Conservation (phyloP, 2,888 invertebrate species). For the Eupsilia transversa region DNA sequence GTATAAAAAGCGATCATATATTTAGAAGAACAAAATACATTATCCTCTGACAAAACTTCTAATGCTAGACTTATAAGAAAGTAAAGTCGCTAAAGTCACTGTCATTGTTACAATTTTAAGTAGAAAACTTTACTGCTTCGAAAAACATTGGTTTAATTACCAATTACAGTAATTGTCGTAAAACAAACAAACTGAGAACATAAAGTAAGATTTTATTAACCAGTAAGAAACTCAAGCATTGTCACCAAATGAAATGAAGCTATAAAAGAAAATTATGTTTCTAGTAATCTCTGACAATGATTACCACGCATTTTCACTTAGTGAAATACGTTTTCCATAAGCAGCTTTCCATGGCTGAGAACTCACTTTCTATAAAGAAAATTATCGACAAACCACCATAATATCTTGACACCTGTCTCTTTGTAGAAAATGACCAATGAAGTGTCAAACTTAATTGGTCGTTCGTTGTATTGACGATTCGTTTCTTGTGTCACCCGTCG, state of each 20-base stretch:
- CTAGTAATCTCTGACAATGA: slow-evolving; percentile 60
- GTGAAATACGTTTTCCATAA: slow-evolving; percentile 82
- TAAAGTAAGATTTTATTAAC: slow-evolving; percentile 3
- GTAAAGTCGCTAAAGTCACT: too few species aligned
- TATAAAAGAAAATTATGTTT: slow-evolving; percentile 40
- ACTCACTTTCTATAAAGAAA: slow-evolving; percentile 81
- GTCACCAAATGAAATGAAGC: slow-evolving; percentile 30
- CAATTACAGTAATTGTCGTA: not conserved
- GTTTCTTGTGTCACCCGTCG: slow-evolving; percentile 75
- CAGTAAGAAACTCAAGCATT: slow-evolving; percentile 24
- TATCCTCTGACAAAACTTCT: not conserved
- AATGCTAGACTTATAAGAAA: not conserved
- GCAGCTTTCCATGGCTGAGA: slow-evolving; percentile 76
- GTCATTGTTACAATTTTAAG: not conserved
- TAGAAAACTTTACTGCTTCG: not conserved
- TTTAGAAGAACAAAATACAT: not conserved
- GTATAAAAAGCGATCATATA: not conserved
- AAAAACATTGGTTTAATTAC: slow-evolving; percentile 6
- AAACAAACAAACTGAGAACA: slow-evolving; percentile 23
- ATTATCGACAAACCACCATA: slow-evolving; percentile 69
- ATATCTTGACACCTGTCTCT: slow-evolving; percentile 58
- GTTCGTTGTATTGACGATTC: slow-evolving; percentile 72
- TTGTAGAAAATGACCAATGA: slow-evolving; percentile 17
- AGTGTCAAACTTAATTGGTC: slow-evolving; percentile 54
- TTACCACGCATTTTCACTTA: slow-evolving; percentile 77